Evolutionary conservation across 2,888 invertebrate genomes (phyloP), one percentile per base, ranked within the genome.

Genomic region (Odontomyia ornata): DNA sequence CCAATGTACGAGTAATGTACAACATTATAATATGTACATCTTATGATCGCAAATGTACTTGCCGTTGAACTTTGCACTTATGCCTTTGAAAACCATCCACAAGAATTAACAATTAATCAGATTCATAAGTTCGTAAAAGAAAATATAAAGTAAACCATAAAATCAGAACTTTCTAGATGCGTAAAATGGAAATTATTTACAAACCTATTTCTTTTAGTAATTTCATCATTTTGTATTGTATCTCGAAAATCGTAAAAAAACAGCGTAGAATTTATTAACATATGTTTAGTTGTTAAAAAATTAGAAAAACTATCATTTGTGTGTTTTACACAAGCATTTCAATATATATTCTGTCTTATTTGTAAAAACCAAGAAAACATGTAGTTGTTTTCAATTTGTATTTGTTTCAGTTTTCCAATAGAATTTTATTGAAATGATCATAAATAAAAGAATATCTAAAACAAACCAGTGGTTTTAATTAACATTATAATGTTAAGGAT

Each of bases 351-450:
- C 47, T 46, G 21, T 47, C 18, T 47, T 69, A 43, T n/a, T 43
- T 67, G 23, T 18, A 43, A 69, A 23, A 69, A 23, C 30, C n/a
- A 47, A 25, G 15, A 23, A 60, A 52, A 52, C 18, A 13, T 64
- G 25, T 27, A n/a, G 18, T 18, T 69, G 69, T 69, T 69, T 69
- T 69, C 25, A 47, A 69, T 46, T 46, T 69, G 69, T 69, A 47
- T 69, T 46, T 69, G 47, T 69, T 69, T 69, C 27, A 15, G 18
- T 69, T 64, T 60, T 64, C 64, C 28, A 69, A 69, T 46, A 18
- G 47, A 69, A 69, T 69, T 69, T 30, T 30, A 69, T 46, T 69
- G 69, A 69, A 69, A 47, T 67, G 13, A 67, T 69, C 30, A 69
- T 46, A 47, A 69, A 69, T 69, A 69, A 69, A 69, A 69, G 5